Conservation (phyloP, 2,113 vertebrate species). For the Lophotis ruficrista region DNA sequence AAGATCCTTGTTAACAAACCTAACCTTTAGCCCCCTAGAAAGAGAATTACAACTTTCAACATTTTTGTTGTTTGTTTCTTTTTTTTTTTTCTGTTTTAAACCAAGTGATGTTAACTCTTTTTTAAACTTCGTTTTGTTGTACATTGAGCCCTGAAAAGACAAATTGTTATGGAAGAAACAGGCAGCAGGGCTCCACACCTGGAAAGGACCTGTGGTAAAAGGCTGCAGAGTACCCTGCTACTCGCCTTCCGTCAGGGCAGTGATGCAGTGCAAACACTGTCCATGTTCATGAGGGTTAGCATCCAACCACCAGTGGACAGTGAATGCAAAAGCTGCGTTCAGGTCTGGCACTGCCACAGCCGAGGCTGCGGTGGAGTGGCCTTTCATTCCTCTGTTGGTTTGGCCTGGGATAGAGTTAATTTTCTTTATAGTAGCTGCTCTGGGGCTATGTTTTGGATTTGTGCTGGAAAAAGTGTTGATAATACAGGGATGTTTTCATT, state of each 20-base stretch:
- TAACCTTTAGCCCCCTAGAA: background rate
- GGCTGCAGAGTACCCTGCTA: background rate
- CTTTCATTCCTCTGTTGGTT: background rate
- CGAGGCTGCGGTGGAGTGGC: background rate
- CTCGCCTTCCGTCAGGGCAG: background rate
- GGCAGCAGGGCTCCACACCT: background rate
- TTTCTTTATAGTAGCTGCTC: no score
- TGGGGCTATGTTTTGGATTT: no score
- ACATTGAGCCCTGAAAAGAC: background rate
- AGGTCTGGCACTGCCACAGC: background rate
- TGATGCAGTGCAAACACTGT: background rate
- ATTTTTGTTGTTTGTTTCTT: background rate
- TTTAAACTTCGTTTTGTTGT: background rate
- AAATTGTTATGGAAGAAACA: background rate
- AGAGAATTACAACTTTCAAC: background rate
- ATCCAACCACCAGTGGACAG: background rate
- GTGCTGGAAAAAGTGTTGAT: no score
- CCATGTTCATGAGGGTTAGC: accelerated
- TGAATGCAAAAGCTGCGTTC: background rate
- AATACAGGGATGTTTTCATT: no score
- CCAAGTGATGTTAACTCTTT: background rate
- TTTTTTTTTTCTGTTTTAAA: background rate
- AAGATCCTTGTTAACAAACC: background rate
- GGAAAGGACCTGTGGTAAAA: background rate
- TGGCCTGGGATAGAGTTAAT: no score